Percentiles rank a stretch among this genome's conserved stretches.
Conservation (phyloP, 53 echinoderm and acorn worm genomes). For the Hippasteria phrygiana region DNA sequence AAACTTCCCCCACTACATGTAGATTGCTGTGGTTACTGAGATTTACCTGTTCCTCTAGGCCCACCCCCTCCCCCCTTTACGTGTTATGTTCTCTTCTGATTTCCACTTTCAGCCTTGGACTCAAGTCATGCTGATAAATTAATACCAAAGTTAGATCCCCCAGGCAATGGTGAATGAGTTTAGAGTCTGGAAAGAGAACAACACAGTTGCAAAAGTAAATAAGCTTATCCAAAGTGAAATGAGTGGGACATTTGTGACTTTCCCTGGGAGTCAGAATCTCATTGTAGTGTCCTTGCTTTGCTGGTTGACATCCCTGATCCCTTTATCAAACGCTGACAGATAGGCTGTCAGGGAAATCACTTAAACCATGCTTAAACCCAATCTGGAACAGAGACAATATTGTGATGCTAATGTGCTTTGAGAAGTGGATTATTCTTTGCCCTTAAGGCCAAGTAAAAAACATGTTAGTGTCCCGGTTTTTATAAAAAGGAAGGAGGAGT, state of each 20-base stretch:
- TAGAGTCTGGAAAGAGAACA: background rate
- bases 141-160: background rate
- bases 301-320: background rate
- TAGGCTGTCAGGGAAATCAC: slow-evolving; percentile 1
- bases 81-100: background rate
- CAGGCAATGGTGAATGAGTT: background rate
- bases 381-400: background rate
- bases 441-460: no score
- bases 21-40: background rate
- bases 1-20: background rate
- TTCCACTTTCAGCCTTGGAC: background rate
- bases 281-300: background rate
- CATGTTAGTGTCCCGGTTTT: no score
- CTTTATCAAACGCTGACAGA: slow-evolving; percentile 1
- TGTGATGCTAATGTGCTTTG: background rate
- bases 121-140: background rate
- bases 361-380: background rate
- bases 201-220: background rate
- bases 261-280: background rate
- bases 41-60: background rate
- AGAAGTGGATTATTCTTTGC: background rate
- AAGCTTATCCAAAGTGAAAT: background rate
- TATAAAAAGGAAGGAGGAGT: no score
- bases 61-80: background rate
- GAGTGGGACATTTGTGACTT: background rate